Percentiles rank a stretch among this genome's conserved stretches.
phyloP scores from a whole-genome alignment of 2,888 invertebrate species.

The Tribolium freemani region DNA sequence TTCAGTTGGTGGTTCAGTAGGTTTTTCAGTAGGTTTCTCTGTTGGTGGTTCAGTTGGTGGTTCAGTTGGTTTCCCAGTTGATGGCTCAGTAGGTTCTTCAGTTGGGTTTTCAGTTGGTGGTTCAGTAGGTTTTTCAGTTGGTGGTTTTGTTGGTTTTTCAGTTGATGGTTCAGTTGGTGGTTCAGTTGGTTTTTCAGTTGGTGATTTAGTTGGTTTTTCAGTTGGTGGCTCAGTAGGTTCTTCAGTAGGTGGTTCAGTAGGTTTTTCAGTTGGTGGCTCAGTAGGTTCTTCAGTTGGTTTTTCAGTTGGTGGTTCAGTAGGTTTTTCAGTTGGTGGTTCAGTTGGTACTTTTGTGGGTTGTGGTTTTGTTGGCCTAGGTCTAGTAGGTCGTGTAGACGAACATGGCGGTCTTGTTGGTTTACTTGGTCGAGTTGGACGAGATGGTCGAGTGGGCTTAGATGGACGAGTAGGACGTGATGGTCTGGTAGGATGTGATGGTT shows the following conservation, averaged over 20 bases:
- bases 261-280: background rate
- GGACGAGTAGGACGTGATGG: background rate
- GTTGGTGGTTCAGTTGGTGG: slow-evolving; percentile 27
- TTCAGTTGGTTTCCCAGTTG: slow-evolving; percentile 21
- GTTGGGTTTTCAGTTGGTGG: slow-evolving; percentile 1
- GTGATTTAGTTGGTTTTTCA: slow-evolving; percentile 24
- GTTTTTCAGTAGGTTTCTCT: slow-evolving; percentile 22
- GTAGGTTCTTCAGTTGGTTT: slow-evolving; percentile 27
- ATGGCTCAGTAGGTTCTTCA: slow-evolving; percentile 13
- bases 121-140: background rate
- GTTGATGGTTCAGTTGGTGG: slow-evolving; percentile 12
- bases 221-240: slow-evolving; percentile 26
- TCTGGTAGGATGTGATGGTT: background rate
- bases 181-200: slow-evolving; percentile 25
- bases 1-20: slow-evolving; percentile 16
- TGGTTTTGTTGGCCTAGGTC: slow-evolving; percentile 6
- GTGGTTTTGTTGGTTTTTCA: slow-evolving; percentile 5
- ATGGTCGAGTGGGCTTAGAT: background rate
- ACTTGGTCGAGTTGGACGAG: slow-evolving; percentile 13
- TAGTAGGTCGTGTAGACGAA: background rate
- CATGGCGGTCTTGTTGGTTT: slow-evolving; percentile 3
- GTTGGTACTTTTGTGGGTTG: slow-evolving; percentile 29
- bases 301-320: slow-evolving; percentile 30
- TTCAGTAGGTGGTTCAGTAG: slow-evolving; percentile 4
- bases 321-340: slow-evolving; percentile 19